Evolutionary conservation across 2,888 invertebrate genomes (phyloP).

Genomic region (Miltochrista miniata): DNA sequence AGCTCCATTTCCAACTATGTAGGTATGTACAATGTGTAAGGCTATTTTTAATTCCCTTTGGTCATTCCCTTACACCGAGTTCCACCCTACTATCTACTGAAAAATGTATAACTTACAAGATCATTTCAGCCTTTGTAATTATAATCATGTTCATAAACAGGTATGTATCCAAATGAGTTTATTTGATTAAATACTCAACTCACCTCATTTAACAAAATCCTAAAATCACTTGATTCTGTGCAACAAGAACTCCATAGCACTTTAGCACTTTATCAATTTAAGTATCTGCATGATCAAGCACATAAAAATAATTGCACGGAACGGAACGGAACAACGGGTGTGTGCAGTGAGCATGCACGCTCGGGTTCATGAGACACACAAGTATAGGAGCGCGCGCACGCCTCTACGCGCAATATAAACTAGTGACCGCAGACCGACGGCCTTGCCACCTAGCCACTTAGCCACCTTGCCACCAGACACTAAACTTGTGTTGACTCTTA

Average conservation of each 20-base stretch:
- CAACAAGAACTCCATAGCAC: constrained; percentile 18
- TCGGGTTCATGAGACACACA: constrained; percentile 28
- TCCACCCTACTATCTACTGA: too few relatives aligned
- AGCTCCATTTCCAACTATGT: too few relatives aligned
- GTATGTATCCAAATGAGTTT: too few relatives aligned
- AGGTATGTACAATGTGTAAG: too few relatives aligned
- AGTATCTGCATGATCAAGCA: constrained; percentile 14
- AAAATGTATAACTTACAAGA: too few relatives aligned
- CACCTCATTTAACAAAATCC: constrained; percentile 19
- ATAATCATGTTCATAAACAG: too few relatives aligned
- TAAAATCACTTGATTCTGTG: constrained; percentile 14
- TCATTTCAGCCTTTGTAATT: too few relatives aligned
- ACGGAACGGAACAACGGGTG: constrained; percentile 14
- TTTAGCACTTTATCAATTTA: constrained; percentile 13
- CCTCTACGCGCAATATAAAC: constrained; percentile 52
- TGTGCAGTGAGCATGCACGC: constrained; percentile 39
- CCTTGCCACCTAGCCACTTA: constrained; percentile 54
- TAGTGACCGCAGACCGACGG: constrained; percentile 41
- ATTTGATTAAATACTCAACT: too few relatives aligned
- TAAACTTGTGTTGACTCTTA: constrained; percentile 21
- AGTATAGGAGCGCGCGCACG: constrained; percentile 52
- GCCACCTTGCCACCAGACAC: too few relatives aligned
- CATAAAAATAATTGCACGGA: constrained; percentile 17
- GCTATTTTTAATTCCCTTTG: too few relatives aligned
- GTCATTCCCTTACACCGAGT: too few relatives aligned